phyloP scores from a whole-genome alignment of 2,797 vertebrate species.

The Zalophus californianus region DNA sequence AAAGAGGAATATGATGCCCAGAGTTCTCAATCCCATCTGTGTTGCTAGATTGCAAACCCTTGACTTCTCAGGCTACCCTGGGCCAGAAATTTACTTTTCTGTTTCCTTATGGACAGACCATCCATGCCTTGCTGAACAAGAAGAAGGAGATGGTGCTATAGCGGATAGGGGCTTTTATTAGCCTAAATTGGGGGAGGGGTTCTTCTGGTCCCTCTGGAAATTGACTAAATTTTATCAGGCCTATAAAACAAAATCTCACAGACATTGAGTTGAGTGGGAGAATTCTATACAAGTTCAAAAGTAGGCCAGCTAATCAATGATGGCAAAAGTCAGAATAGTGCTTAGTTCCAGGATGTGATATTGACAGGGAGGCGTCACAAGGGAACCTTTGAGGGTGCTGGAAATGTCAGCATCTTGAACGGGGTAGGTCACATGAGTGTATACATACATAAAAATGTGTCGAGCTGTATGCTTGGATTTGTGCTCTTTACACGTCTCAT shows the following conservation, averaged over 20 bases:
- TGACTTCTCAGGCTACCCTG: not conserved
- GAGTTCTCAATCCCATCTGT: not conserved
- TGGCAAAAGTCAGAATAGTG: not conserved
- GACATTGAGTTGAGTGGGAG: not conserved
- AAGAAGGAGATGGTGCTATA: not conserved
- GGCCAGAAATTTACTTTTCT: not conserved
- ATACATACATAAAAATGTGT: not conserved
- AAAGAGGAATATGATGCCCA: not conserved
- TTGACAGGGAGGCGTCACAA: not conserved
- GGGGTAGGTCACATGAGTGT: not conserved
- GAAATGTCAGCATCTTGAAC: not conserved
- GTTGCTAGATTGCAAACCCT: not conserved
- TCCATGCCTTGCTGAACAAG: not conserved
- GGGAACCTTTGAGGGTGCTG: not conserved
- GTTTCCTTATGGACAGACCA: not conserved
- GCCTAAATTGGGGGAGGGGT: not conserved
- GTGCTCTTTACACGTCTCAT: not conserved
- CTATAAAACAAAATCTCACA: not conserved
- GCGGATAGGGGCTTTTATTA: not conserved
- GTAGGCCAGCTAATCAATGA: not conserved
- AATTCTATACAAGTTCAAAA: not conserved
- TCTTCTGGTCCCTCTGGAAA: not conserved
- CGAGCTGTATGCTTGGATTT: not conserved
- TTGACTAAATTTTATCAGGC: constrained; percentile 5
- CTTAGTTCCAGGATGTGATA: not conserved